Evolutionary conservation across 2,797 vertebrate species (phyloP).

Genomic region (Galagoides demidoff): DNA sequence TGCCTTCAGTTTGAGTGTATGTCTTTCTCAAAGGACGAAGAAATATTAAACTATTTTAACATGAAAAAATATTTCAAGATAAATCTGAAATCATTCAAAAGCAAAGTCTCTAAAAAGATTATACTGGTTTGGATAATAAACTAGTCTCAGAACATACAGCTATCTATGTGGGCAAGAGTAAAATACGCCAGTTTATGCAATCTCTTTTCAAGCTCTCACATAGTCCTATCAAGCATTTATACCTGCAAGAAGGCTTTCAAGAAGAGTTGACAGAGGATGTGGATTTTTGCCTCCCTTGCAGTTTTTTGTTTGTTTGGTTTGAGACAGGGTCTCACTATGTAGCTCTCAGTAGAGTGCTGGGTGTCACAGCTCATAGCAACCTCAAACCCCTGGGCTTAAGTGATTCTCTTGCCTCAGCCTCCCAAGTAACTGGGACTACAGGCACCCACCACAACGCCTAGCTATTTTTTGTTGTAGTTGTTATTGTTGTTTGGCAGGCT

Average conservation of each 20-base stretch:
- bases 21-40: not conserved
- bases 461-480: too few relatives aligned
- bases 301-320: too few relatives aligned
- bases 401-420: too few relatives aligned
- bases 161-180: slow-evolving; percentile 9
- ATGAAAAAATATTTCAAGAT: slow-evolving; percentile 41
- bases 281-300: not conserved
- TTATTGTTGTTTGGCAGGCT: too few relatives aligned
- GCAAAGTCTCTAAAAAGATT: slow-evolving; percentile 42
- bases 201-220: slow-evolving; percentile 20
- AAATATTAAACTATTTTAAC: not conserved
- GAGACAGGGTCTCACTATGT: too few relatives aligned
- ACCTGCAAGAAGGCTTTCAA: not conserved
- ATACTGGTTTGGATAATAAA: slow-evolving; percentile 47
- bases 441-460: too few relatives aligned
- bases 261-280: not conserved
- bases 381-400: too few relatives aligned
- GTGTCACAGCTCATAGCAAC: too few relatives aligned
- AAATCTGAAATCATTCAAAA: slow-evolving; percentile 52
- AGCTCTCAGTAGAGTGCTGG: too few relatives aligned
- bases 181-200: slow-evolving; percentile 48
- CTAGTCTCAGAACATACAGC: slow-evolving; percentile 18
- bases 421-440: too few relatives aligned
- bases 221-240: slow-evolving; percentile 27
- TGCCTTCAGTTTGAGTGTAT: not conserved